phyloP scores from a whole-genome alignment of 2,888 invertebrate genomes.

The Acronicta alni region DNA sequence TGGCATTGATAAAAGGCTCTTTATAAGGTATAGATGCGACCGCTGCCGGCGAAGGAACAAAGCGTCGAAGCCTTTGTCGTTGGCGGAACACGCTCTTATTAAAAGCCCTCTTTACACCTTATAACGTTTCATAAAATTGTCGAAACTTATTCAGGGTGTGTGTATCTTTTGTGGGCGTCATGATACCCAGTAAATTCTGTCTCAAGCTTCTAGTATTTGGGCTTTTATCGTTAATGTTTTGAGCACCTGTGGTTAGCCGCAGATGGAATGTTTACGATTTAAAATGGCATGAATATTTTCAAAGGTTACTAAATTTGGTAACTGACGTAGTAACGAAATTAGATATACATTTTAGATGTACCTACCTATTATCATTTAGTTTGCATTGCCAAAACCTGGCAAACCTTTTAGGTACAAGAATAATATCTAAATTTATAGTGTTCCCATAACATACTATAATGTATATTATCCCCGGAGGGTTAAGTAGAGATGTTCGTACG shows the following conservation, averaged over 20 bases:
- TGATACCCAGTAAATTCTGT: slow-evolving; percentile 23
- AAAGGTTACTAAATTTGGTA: neutral
- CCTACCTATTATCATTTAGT: no score
- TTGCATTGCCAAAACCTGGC: no score
- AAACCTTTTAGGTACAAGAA: no score
- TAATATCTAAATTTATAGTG: no score
- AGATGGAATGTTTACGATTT: slow-evolving; percentile 15
- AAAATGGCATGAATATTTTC: neutral
- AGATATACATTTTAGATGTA: no score
- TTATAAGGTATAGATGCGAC: slow-evolving; percentile 61
- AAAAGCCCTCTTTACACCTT: slow-evolving; percentile 73
- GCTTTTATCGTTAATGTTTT: slow-evolving; percentile 48
- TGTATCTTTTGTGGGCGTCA: slow-evolving; percentile 47
- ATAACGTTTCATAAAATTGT: slow-evolving; percentile 68
- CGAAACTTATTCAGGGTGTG: slow-evolving; percentile 53
- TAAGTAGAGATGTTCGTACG: no score
- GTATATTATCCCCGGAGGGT: no score
- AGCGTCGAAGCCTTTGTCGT: slow-evolving; percentile 68
- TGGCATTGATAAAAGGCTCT: slow-evolving; percentile 63
- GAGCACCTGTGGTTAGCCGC: slow-evolving; percentile 39
- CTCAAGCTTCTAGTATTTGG: slow-evolving; percentile 18
- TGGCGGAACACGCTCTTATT: slow-evolving; percentile 73
- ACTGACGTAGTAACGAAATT: no score
- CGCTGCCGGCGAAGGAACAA: slow-evolving; percentile 65
- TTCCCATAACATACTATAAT: no score